These are phyloP conservation scores for Tragelaphus imberbis DNA, from an alignment of 2,113 vertebrate species.

Conservation along the genomic window DNA sequence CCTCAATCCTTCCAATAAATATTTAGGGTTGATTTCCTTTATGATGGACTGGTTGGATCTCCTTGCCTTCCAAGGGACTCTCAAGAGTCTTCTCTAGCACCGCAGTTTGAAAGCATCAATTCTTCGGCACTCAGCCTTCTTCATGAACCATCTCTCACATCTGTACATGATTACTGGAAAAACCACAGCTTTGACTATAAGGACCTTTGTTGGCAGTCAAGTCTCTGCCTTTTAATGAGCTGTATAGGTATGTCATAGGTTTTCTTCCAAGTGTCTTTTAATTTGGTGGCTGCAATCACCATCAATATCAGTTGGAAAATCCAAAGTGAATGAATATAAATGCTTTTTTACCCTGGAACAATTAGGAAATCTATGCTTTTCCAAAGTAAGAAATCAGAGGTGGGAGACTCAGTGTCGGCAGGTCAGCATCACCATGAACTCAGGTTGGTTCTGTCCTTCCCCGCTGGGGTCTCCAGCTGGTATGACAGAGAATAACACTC, in stretches of 20 bases:
- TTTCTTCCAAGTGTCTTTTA: not conserved
- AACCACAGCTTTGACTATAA: not conserved
- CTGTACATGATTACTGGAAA: not conserved
- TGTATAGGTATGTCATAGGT: not conserved
- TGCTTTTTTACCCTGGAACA: not conserved
- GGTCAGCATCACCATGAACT: not conserved
- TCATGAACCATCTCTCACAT: not conserved
- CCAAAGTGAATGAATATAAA: not conserved
- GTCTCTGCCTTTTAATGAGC: not conserved
- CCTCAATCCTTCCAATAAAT: not conserved
- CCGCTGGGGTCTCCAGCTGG: fast-evolving
- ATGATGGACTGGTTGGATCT: not conserved
- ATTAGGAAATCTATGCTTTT: not conserved
- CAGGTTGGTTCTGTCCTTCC: no score
- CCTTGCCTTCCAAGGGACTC: not conserved
- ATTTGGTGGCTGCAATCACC: not conserved
- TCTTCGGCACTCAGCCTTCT: not conserved
- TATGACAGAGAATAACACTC: fast-evolving
- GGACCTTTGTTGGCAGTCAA: not conserved
- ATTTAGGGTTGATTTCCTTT: not conserved
- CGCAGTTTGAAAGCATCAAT: not conserved
- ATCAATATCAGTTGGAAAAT: not conserved
- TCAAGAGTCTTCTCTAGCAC: not conserved
- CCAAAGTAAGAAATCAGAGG: not conserved
- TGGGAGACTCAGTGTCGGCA: not conserved